Evolutionary conservation across 2,888 invertebrate genomes (phyloP), one percentile per base, ranked within the genome.

Genomic region (Dioctria rufipes): DNA sequence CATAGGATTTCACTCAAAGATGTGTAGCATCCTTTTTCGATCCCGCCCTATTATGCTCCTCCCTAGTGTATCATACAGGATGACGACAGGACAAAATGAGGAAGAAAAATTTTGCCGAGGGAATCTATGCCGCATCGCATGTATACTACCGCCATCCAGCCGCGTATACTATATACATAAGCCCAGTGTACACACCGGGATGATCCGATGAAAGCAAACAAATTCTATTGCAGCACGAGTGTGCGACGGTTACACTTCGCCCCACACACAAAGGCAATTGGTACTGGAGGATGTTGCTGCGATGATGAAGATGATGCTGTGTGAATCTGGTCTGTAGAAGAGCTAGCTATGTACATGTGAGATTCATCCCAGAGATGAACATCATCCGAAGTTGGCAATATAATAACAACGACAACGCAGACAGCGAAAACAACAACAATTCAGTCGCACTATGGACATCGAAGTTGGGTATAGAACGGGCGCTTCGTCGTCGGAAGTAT

Each of bases 11-110:
- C 69, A 60, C 69, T 25, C 25, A 13, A 71, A 43, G 49, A 80
- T 80, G 58, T 80, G 77, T 58, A 82, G 80, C 80, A 82, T 82
- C 80, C 79, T 67, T 75, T 80, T 81, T 82, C 82, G 82, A 83
- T 81, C 83, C 83, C 84, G 84, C 84, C 84, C 84, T 82, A 82
- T 81, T 80, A 81, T 81, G 84, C 84, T 83, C 83, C 84, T 83
- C 84, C 84, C 83, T 80, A 61, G 80, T 81, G 80, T 79, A 80
- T 80, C 66, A 58, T 25, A 25, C 66, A 66, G 66, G 66, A 66
- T 79, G 79, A 79, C 67, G 67, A 51, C 75, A 78, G 80, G 80
- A 82, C 75, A 80, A 78, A 80, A 78, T 66, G 65, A 63, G 66
- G 58, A 66, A 67, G 67, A 67, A 79, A 79, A 79, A 79, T 80